These are phyloP conservation scores for Stigmatopora argus DNA, from an alignment of 2,113 vertebrate genomes.

Conservation along the genomic window DNA sequence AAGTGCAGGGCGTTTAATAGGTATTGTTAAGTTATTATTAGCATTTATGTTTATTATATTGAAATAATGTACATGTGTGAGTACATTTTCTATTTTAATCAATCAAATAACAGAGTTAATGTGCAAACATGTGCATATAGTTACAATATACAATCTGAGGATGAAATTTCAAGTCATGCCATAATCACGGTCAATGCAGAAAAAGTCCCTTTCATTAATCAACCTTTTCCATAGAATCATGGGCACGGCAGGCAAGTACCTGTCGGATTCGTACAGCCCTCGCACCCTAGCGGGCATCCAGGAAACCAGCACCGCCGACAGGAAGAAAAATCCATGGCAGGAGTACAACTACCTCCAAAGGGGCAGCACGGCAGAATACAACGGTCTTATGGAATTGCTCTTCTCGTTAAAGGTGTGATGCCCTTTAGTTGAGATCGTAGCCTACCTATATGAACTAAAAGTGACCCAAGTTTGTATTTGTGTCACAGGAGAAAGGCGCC, in stretches of 20 bases:
- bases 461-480: background rate
- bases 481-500: constrained; percentile 83
- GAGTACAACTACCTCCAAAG: constrained; percentile 93
- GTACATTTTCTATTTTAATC: no score
- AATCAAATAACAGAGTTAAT: no score
- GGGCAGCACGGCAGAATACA: constrained; percentile 78
- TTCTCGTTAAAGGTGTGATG: constrained; percentile 85
- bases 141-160: background rate
- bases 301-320: constrained; percentile 76
- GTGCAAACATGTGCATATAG: background rate
- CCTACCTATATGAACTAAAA: no score
- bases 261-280: constrained; percentile 89
- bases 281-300: constrained; percentile 86
- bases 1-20: no score
- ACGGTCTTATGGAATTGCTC: constrained; percentile 87
- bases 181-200: background rate
- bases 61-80: no score
- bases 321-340: constrained; percentile 93
- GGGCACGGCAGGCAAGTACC: constrained; percentile 83
- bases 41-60: no score
- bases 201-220: constrained; percentile 3
- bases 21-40: no score
- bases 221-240: constrained; percentile 75
- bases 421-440: background rate
- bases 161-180: no score